These are phyloP conservation scores for Hafferia zeledoni DNA, from an alignment of 2,797 vertebrate species.

Conservation along the genomic window DNA sequence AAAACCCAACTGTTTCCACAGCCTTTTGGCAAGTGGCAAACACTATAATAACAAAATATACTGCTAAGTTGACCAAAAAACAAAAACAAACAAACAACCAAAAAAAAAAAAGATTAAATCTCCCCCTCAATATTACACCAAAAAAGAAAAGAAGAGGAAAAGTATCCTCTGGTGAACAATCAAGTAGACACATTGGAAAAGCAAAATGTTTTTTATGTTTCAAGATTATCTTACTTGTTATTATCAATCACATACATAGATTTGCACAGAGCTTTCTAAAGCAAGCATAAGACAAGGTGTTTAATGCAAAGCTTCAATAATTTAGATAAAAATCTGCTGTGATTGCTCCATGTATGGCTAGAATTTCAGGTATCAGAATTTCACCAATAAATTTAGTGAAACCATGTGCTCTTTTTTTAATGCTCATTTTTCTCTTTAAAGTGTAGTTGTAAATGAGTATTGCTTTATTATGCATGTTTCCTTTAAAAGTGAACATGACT, in stretches of 20 bases:
- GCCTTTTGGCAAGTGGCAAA: not conserved
- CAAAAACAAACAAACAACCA: too few relatives aligned
- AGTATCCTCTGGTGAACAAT: constrained; percentile 4
- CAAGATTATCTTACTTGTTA: not conserved
- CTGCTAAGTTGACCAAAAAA: not conserved
- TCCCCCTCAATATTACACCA: not conserved
- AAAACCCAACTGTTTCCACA: not conserved
- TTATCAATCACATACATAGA: not conserved
- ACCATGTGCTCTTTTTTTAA: constrained; percentile 43
- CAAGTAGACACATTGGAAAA: constrained; percentile 17
- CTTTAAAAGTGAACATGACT: constrained; percentile 76
- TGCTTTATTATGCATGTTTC: constrained; percentile 75
- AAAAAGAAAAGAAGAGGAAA: not conserved
- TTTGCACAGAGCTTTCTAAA: constrained; percentile 15
- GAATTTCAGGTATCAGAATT: constrained; percentile 26
- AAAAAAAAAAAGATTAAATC: not conserved
- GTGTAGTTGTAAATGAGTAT: constrained; percentile 73
- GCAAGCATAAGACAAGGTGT: not conserved
- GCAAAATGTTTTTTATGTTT: constrained; percentile 43
- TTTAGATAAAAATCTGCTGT: not conserved
- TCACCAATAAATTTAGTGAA: constrained; percentile 39
- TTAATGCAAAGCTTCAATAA: constrained; percentile 5
- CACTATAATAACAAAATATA: not conserved
- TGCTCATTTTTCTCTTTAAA: constrained; percentile 69
- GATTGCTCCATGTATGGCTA: not conserved